These are phyloP conservation scores for Charanyca ferruginea DNA, from an alignment of 2,888 invertebrate species.

Conservation along the genomic window DNA sequence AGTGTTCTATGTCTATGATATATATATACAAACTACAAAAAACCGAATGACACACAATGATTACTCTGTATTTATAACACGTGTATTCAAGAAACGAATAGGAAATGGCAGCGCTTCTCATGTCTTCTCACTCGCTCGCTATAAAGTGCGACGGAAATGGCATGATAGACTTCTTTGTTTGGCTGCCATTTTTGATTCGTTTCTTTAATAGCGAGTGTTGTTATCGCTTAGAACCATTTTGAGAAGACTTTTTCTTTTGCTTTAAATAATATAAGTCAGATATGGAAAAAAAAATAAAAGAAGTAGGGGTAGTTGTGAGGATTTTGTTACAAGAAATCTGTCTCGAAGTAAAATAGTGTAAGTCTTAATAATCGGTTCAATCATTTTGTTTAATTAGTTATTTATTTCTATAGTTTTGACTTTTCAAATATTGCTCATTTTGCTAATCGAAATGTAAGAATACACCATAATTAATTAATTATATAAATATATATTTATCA, in stretches of 20 bases:
- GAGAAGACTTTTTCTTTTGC: not conserved
- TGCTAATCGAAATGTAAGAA: conserved; percentile 12
- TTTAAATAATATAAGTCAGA: too few species aligned
- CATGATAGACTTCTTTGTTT: not conserved
- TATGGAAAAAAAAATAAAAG: too few species aligned
- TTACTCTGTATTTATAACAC: not conserved
- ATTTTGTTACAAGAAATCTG: not conserved
- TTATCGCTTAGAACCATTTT: not conserved
- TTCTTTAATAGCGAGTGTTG: not conserved
- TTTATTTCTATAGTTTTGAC: conserved; percentile 14
- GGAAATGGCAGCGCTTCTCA: not conserved
- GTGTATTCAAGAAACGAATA: not conserved
- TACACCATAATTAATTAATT: not conserved
- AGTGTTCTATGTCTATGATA: too few species aligned
- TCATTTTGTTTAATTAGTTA: conserved; percentile 3
- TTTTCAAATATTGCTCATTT: conserved; percentile 15
- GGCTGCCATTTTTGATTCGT: not conserved
- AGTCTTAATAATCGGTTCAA: conserved; percentile 3
- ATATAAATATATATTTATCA: conserved; percentile 14
- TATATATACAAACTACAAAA: not conserved
- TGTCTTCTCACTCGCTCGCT: not conserved
- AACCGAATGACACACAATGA: not conserved
- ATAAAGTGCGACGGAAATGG: too few species aligned
- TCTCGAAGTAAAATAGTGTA: conserved; percentile 16
- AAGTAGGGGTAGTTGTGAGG: too few species aligned